These are phyloP conservation scores for Protophormia terraenovae DNA, from an alignment of 2,888 invertebrate species.

Conservation along the genomic window DNA sequence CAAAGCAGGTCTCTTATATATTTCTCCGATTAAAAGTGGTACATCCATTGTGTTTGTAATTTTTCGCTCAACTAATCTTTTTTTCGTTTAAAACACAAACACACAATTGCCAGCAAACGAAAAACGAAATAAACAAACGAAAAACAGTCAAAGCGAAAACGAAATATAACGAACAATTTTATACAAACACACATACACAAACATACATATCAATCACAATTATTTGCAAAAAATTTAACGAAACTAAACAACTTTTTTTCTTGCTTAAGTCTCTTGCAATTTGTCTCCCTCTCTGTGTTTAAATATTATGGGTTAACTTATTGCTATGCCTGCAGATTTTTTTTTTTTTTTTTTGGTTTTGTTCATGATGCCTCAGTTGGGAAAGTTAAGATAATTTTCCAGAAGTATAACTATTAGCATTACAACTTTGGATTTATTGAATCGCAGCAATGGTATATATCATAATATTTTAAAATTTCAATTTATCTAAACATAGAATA, in stretches of 20 bases:
- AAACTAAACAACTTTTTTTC: not conserved
- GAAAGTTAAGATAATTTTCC: too few relatives aligned
- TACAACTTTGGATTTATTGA: too few relatives aligned
- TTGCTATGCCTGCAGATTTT: not conserved
- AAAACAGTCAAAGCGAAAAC: constrained; percentile 32
- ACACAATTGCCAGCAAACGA: not conserved
- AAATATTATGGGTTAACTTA: too few relatives aligned
- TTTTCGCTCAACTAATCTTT: constrained; percentile 74
- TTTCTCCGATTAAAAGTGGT: constrained; percentile 75
- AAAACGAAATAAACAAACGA: constrained; percentile 33
- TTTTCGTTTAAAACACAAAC: not conserved
- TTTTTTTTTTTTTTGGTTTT: too few relatives aligned
- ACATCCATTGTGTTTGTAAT: constrained; percentile 75
- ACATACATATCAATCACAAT: too few relatives aligned
- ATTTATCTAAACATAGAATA: too few relatives aligned
- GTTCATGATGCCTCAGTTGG: too few relatives aligned
- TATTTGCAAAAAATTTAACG: constrained; percentile 33
- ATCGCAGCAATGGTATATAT: too few relatives aligned
- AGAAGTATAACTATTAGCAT: too few relatives aligned
- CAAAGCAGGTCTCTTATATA: constrained; percentile 73
- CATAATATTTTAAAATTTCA: too few relatives aligned
- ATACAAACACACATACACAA: not conserved
- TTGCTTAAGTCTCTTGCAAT: not conserved
- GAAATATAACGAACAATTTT: not conserved
- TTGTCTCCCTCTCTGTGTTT: not conserved